Evolutionary conservation across 2,888 invertebrate species (phyloP), one percentile per base, ranked within the genome.

Genomic region (Xestia c-nigrum): DNA sequence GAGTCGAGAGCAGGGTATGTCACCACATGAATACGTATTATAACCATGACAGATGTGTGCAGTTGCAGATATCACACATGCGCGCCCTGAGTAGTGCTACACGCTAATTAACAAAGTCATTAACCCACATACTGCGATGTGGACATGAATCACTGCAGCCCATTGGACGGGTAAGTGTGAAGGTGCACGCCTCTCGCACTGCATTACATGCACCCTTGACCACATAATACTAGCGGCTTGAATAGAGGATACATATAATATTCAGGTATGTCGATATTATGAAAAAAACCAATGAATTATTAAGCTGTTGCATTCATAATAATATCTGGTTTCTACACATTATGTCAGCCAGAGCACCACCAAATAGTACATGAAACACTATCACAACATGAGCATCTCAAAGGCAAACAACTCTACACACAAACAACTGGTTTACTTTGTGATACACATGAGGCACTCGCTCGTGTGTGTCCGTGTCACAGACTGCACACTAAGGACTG

Each of bases 101-200:
- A 84, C 82, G 79, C 85, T 90, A 88, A 90, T 90, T 88, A 89
- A 86, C 85, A 85, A 88, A 89, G 87, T 84, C 86, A 88, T 88
- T 89, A 89, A 88, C 91, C 90, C 86, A 89, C 84, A 89, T 89
- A 81, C 73, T 47, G n/a, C 1, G 2, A 43, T 50, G 67, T 21
- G 7, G 0, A 43, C 65, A 70, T 82, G 72, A 85, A 16, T 74
- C 77, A 83, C 65, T 66, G 52, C 67, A 57, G 46, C 16, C 0
- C 1, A 0, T 16, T 3, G 19, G 47, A 21, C 14, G 16, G 10
- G 3, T 52, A 3, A 0, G 14, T 31, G 21, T n/a, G 31, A 16
- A 31, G 31, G 7, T 31, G 50, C 52, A 61, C 19, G 0, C 40
- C 57, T 55, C 14, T 40, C 38, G 0, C 21, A 24, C 59, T 38